Evolutionary conservation across 1,140 invertebrate species (phyloP), one percentile per base, ranked within the genome.

Genomic region (Panagrolaimus sp.): DNA sequence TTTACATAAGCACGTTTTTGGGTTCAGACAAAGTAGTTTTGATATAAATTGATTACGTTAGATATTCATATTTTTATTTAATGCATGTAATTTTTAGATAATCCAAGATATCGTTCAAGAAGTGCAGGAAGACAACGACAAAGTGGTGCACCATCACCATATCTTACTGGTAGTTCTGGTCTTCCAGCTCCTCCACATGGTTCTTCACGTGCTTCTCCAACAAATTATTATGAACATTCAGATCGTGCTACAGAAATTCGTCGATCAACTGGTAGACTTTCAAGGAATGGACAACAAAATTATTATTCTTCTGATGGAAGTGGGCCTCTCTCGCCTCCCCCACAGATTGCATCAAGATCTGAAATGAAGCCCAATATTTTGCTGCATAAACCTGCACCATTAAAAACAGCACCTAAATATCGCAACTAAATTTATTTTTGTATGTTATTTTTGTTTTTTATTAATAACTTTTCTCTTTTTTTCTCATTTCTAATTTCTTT

Each of bases 351-450:
- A 20, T 57, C 51, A 23, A 27, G 13, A 16, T 57, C 51, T 27
- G 51, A 27, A 25, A 27, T 57, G 1, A 20, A 20, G 51, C 51
- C 51, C 20, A 20, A 9, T 13, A 16, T 57, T 27, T 11, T 20
- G n/a, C 20, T 57, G 20, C 51, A 57, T 27, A 57, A 57, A 27
- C 51, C 51, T 8, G 51, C 51, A 25, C n/a, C n/a, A n/a, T n/a
- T n/a, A n/a, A n/a, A n/a, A n/a, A n/a, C n/a, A n/a, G n/a, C n/a
- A n/a, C 51, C 51, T 3, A 57, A 57, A 38, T 38, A 38, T 38
- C 31, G 31, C 31, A 38, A 38, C 7, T 38, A 38, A 38, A 38
- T 38, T 38, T 4, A 4, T 38, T 38, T 7, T 38, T 38, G 31
- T 38, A 4, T 38, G 2, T 38, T 38, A 4, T 38, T 38, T 7